A percentile compares a stretch with the other conserved stretches of the same genome.
Evolutionary conservation across 2,888 invertebrate species (phyloP).

Genomic region (Drosophila subsilvestris): DNA sequence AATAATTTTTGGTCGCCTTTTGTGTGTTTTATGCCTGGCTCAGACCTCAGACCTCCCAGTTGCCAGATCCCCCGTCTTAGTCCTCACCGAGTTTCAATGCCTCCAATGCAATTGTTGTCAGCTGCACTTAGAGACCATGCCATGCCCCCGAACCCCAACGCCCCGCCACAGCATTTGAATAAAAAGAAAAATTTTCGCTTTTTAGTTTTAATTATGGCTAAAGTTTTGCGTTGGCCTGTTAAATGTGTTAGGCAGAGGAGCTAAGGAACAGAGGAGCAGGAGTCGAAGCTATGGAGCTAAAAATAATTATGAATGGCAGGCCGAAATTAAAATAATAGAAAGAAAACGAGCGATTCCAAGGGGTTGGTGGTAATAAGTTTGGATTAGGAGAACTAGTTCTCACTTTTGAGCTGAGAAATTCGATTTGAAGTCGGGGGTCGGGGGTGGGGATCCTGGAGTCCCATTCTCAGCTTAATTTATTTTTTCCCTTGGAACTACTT

Average conservation of each 20-base stretch:
- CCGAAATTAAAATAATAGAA: conserved; percentile 36
- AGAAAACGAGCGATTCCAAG: conserved; percentile 4
- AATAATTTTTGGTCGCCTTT: conserved; percentile 70
- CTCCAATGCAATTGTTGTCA: conserved; percentile 69
- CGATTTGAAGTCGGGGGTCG: not conserved
- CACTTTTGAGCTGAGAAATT: not conserved
- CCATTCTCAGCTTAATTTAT: not conserved
- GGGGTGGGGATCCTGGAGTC: too few species aligned
- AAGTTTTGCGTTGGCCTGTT: conserved; percentile 64
- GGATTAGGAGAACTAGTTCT: conserved; percentile 15
- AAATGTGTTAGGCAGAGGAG: conserved; percentile 60
- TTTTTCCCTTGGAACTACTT: too few species aligned
- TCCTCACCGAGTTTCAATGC: conserved; percentile 4
- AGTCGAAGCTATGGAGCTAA: conserved; percentile 12
- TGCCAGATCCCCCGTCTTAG: not conserved
- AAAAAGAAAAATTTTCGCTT: conserved; percentile 64
- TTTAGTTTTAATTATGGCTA: conserved; percentile 71
- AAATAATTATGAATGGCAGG: conserved; percentile 65
- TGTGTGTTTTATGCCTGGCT: conserved; percentile 53
- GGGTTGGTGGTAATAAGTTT: not conserved
- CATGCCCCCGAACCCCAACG: too few species aligned
- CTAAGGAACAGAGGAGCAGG: conserved; percentile 6
- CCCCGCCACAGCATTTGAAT: conserved; percentile 33
- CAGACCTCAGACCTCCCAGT: conserved; percentile 9
- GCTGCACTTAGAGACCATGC: conserved; percentile 43